Percentiles rank a stretch among this genome's conserved stretches.
Conservation (phyloP, 2,888 invertebrate genomes). For the Ceriagrion tenellum region DNA sequence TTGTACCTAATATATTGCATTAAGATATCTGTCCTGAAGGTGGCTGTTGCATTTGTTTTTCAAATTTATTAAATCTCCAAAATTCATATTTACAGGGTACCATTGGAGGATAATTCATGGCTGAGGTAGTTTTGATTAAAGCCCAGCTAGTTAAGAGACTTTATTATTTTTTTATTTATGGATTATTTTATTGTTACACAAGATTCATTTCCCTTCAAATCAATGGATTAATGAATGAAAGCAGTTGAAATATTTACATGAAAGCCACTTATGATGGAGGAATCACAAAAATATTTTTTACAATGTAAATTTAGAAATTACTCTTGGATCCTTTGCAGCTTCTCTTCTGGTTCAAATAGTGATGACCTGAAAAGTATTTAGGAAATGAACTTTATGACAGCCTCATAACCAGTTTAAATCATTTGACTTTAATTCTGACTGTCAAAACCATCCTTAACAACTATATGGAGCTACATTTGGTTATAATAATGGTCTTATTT, state of each 20-base stretch:
- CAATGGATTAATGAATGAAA: neutral
- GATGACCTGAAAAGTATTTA: neutral
- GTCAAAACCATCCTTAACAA: too few relatives aligned
- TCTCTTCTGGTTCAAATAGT: neutral
- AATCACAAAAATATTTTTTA: neutral
- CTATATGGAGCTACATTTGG: too few relatives aligned
- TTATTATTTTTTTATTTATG: neutral
- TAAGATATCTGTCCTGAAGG: too few relatives aligned
- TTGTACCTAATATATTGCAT: too few relatives aligned
- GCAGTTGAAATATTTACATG: conserved; percentile 2
- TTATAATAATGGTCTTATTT: too few relatives aligned
- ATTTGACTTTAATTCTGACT: neutral
- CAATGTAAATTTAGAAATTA: neutral
- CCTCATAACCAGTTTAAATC: neutral
- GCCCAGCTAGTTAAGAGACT: neutral
- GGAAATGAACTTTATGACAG: neutral
- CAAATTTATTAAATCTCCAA: too few relatives aligned
- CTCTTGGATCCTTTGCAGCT: neutral
- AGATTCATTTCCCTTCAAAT: neutral
- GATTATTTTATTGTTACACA: neutral
- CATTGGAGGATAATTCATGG: too few relatives aligned
- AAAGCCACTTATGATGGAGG: neutral
- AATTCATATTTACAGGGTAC: too few relatives aligned
- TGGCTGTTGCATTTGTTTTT: too few relatives aligned
- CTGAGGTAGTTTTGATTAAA: neutral